Conservation (phyloP, 2,888 invertebrate genomes). For the Timema cristinae region DNA sequence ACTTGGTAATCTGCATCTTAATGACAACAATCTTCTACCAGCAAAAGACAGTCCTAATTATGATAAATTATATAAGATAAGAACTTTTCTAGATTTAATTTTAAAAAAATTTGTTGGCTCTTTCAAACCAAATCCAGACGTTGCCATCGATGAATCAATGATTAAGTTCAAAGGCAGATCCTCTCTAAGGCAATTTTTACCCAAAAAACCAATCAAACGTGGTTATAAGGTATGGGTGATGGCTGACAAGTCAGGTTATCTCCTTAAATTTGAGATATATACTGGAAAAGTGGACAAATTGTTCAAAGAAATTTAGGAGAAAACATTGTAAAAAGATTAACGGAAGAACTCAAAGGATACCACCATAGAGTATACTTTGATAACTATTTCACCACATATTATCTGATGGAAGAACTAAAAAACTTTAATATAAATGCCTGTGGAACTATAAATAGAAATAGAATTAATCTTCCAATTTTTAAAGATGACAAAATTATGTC, state of each 20-base stretch:
- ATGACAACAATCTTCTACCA: slow-evolving; percentile 17
- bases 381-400: not conserved
- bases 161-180: slow-evolving; percentile 36
- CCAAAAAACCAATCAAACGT: slow-evolving; percentile 36
- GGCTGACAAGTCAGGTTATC: slow-evolving; percentile 33
- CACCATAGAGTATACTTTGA: slow-evolving; percentile 31
- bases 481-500: not conserved
- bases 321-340: slow-evolving; percentile 35
- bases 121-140: slow-evolving; percentile 10
- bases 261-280: slow-evolving; percentile 37
- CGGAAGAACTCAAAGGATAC: slow-evolving; percentile 29
- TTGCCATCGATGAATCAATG: slow-evolving; percentile 33
- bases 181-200: slow-evolving; percentile 35
- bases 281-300: slow-evolving; percentile 34
- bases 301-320: slow-evolving; percentile 33
- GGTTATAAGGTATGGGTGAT: slow-evolving; percentile 37
- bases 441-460: slow-evolving; percentile 11
- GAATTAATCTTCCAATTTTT: slow-evolving; percentile 1
- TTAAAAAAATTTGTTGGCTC: not conserved
- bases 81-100: slow-evolving; percentile 11
- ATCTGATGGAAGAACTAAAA: not conserved
- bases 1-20: slow-evolving; percentile 6
- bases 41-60: slow-evolving; percentile 4
- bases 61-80: slow-evolving; percentile 25
- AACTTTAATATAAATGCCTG: not conserved